These are phyloP conservation scores for Athalia cordata DNA, from an alignment of 2,888 invertebrate genomes.

Conservation along the genomic window DNA sequence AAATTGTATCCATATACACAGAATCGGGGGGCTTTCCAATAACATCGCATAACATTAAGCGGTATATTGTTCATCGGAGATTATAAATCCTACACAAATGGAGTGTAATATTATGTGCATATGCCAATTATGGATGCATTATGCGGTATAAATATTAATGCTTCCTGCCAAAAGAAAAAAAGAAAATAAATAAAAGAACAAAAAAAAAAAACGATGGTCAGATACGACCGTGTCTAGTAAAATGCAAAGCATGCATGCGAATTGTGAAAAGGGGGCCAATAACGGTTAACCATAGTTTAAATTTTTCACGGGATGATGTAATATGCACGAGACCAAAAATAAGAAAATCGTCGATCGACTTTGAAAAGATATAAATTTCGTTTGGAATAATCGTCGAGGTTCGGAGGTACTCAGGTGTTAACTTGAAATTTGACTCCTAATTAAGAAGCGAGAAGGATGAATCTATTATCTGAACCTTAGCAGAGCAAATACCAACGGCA, in stretches of 20 bases:
- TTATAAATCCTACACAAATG: slow-evolving; percentile 73
- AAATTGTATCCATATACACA: too few relatives aligned
- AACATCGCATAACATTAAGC: background rate
- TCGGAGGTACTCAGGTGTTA: slow-evolving; percentile 55
- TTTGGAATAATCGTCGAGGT: too few relatives aligned
- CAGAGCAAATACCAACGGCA: slow-evolving; percentile 64
- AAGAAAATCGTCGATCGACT: too few relatives aligned
- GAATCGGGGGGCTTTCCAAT: background rate
- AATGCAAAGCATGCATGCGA: background rate
- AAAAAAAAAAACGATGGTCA: slow-evolving; percentile 23
- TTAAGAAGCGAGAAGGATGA: slow-evolving; percentile 73
- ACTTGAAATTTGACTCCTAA: slow-evolving; percentile 72
- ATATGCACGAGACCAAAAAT: too few relatives aligned
- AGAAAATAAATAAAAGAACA: too few relatives aligned
- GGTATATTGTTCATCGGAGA: slow-evolving; percentile 45
- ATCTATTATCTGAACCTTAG: slow-evolving; percentile 68
- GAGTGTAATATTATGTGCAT: slow-evolving; percentile 64
- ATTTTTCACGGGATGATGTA: too few relatives aligned
- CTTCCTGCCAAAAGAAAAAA: slow-evolving; percentile 69
- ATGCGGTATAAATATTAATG: slow-evolving; percentile 74
- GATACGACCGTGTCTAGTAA: background rate
- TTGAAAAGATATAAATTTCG: too few relatives aligned
- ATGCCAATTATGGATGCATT: slow-evolving; percentile 72
- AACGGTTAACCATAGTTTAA: too few relatives aligned
- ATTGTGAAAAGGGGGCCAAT: too few relatives aligned